Percentiles rank a stretch among this genome's conserved stretches.
Conservation (phyloP, 2,888 invertebrate species). For the Caenorhabditis macrosperma region DNA sequence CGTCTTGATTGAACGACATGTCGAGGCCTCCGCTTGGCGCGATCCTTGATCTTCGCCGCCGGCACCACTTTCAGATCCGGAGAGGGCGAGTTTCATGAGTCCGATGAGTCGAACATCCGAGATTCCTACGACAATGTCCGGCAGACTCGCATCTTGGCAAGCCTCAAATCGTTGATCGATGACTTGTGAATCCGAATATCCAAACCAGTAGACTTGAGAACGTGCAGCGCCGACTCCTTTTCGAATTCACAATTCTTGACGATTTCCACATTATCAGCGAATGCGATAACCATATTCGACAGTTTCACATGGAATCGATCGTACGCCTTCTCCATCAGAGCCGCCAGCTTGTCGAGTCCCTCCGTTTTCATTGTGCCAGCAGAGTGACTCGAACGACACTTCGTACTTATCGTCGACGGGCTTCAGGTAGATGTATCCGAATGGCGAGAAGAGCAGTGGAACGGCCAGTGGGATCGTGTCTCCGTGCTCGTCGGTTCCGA, state of each 20-base stretch:
- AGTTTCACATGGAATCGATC: slow-evolving; percentile 90
- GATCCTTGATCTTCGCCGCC: slow-evolving; percentile 71
- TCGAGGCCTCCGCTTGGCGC: no score
- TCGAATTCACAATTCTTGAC: slow-evolving; percentile 84
- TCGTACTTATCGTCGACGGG: no score
- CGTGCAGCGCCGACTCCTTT: slow-evolving; percentile 85
- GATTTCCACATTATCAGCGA: slow-evolving; percentile 76
- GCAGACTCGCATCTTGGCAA: slow-evolving; percentile 89
- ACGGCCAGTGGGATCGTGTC: no score
- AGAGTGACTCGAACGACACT: no score
- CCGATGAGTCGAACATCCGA: slow-evolving; percentile 83
- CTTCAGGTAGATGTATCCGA: slow-evolving; percentile 88
- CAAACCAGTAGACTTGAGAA: slow-evolving; percentile 82
- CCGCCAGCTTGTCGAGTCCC: slow-evolving; percentile 84
- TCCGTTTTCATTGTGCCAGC: slow-evolving; percentile 51
- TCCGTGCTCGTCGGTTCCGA: no score
- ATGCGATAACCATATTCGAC: slow-evolving; percentile 86
- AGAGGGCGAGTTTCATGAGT: slow-evolving; percentile 82
- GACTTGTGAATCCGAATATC: slow-evolving; percentile 88
- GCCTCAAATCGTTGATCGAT: slow-evolving; percentile 91
- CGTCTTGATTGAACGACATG: no score
- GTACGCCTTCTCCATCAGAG: slow-evolving; percentile 88
- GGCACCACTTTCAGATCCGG: slow-evolving; percentile 79
- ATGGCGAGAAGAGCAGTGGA: slow-evolving; percentile 86
- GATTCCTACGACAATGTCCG: slow-evolving; percentile 82